Percentiles rank a stretch among this genome's conserved stretches.
Evolutionary conservation across 2,888 invertebrate species (phyloP).

Genomic region (Allygus modestus): DNA sequence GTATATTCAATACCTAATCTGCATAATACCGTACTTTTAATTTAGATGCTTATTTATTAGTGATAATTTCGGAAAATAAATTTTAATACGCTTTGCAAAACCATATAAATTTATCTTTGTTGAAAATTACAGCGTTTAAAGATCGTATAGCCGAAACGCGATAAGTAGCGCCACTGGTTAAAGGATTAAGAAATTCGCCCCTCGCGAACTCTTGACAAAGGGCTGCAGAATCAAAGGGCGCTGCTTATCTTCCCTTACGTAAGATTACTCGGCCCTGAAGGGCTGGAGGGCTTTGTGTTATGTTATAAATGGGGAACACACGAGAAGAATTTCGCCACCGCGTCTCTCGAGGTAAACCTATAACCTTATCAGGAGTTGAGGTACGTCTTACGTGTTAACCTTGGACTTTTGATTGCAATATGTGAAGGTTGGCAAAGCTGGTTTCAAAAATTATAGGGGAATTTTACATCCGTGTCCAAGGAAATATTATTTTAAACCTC

Average conservation of each 20-base stretch:
- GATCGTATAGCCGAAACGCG: constrained; percentile 6
- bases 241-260: constrained; percentile 35
- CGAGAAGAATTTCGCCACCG: constrained; percentile 2
- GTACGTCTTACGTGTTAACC: neutral
- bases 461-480: too few species aligned
- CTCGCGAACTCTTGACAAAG: neutral
- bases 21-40: too few species aligned
- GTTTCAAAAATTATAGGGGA: too few species aligned
- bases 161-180: constrained; percentile 17
- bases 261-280: constrained; percentile 13
- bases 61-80: too few species aligned
- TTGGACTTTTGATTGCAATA: neutral
- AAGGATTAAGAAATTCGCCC: constrained; percentile 28
- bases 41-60: too few species aligned
- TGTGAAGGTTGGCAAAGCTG: neutral
- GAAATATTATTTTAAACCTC: too few species aligned
- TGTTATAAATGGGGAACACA: constrained; percentile 14
- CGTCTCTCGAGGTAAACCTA: neutral
- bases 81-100: too few species aligned
- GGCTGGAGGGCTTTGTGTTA: constrained; percentile 20
- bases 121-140: too few species aligned
- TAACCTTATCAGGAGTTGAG: constrained; percentile 4
- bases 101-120: too few species aligned
- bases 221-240: constrained; percentile 34
- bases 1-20: too few species aligned